Percentiles rank a stretch among this genome's conserved stretches.
phyloP scores from a whole-genome alignment of 2,888 invertebrate genomes.

The Parascotia fuliginaria region DNA sequence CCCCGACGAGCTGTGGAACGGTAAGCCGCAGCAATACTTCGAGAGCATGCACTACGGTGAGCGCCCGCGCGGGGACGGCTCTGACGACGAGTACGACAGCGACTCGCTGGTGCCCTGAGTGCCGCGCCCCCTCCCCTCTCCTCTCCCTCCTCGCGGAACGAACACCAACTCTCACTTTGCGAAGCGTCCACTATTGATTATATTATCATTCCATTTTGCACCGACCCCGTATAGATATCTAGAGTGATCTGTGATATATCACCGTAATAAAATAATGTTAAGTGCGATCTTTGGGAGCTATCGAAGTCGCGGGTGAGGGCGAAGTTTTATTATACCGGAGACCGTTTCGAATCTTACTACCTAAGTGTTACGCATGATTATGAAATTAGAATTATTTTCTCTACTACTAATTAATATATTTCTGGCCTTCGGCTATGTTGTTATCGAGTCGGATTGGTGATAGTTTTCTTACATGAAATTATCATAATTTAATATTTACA shows the following conservation, averaged over 20 bases:
- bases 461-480: conserved; percentile 30
- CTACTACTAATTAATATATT: conserved; percentile 20
- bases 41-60: conserved; percentile 87
- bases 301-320: not conserved
- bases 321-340: not conserved
- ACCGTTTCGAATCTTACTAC: conserved; percentile 18
- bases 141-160: not conserved
- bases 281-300: conserved; percentile 16
- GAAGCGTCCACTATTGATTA: conserved; percentile 21
- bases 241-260: conserved; percentile 66
- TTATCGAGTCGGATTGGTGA: conserved; percentile 16
- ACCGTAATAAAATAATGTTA: conserved; percentile 41
- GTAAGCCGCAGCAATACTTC: conserved; percentile 85
- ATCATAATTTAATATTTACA: conserved; percentile 28
- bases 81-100: conserved; percentile 60
- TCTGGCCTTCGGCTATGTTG: conserved; percentile 11
- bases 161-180: too few species aligned
- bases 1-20: conserved; percentile 85
- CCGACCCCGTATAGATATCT: conserved; percentile 40
- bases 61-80: conserved; percentile 43
- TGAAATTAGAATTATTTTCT: conserved; percentile 28
- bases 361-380: conserved; percentile 32
- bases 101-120: conserved; percentile 65
- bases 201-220: conserved; percentile 47
- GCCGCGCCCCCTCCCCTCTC: not conserved